Evolutionary conservation across 2,888 invertebrate genomes (phyloP).

Genomic region (Cheilosia scutellata): DNA sequence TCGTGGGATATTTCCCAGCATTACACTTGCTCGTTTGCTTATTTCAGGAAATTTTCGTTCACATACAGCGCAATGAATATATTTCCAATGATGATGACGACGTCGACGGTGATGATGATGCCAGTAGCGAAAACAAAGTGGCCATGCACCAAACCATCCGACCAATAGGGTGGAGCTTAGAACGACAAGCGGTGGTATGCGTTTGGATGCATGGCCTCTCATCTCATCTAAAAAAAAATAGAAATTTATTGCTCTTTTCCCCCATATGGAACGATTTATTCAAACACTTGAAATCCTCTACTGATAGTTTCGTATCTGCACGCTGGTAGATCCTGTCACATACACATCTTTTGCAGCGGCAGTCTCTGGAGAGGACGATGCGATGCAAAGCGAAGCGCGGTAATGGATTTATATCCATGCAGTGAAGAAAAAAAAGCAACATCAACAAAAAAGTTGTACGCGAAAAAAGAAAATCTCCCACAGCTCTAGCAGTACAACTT

Average conservation of each 20-base stretch:
- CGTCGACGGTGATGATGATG: slow-evolving; percentile 54
- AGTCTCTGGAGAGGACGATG: slow-evolving; percentile 41
- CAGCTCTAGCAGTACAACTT: slow-evolving; percentile 21
- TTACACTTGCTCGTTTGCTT: slow-evolving; percentile 63
- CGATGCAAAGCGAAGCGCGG: slow-evolving; percentile 42
- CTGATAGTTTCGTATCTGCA: slow-evolving; percentile 72
- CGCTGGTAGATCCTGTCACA: slow-evolving; percentile 61
- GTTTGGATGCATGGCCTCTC: slow-evolving; percentile 54
- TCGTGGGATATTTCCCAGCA: slow-evolving; percentile 51
- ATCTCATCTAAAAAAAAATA: slow-evolving; percentile 63
- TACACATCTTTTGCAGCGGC: slow-evolving; percentile 46
- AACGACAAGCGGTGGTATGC: slow-evolving; percentile 37
- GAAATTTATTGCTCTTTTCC: slow-evolving; percentile 73
- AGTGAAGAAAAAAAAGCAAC: slow-evolving; percentile 36
- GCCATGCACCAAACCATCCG: slow-evolving; percentile 35
- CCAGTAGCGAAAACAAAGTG: slow-evolving; percentile 48
- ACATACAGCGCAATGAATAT: slow-evolving; percentile 65
- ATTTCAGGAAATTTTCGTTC: slow-evolving; percentile 53
- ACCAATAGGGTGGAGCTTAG: slow-evolving; percentile 38
- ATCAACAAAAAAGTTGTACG: slow-evolving; percentile 53
- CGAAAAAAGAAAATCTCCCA: slow-evolving; percentile 8
- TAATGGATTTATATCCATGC: slow-evolving; percentile 65
- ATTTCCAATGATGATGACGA: slow-evolving; percentile 55
- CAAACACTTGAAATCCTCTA: slow-evolving; percentile 70
- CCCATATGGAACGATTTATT: slow-evolving; percentile 75